Percentiles rank a stretch among this genome's conserved stretches.
These are phyloP conservation scores for Trissolcus brochymenae DNA, from an alignment of 2,888 invertebrate genomes.

Conservation along the genomic window DNA sequence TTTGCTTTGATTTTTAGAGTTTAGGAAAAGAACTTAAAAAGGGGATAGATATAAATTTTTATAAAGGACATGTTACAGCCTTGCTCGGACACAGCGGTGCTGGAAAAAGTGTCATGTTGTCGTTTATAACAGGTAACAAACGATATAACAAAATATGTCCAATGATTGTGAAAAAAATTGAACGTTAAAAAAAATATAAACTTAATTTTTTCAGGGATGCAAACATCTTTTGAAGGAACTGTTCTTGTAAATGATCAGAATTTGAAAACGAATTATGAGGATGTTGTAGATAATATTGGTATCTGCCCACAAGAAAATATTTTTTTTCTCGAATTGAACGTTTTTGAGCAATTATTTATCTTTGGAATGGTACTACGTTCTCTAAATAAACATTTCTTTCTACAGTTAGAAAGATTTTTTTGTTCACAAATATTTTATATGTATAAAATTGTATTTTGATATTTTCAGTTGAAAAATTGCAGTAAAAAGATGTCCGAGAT, in stretches of 20 bases:
- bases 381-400: too few species aligned
- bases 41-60: not conserved
- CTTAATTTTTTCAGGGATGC: slow-evolving; percentile 86
- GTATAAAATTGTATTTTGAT: too few species aligned
- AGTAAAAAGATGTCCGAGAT: slow-evolving; percentile 76
- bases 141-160: too few species aligned
- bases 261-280: slow-evolving; percentile 81
- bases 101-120: not conserved
- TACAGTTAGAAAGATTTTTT: too few species aligned
- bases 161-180: too few species aligned
- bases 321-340: slow-evolving; percentile 88
- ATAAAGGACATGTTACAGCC: not conserved
- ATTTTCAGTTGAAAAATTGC: slow-evolving; percentile 79
- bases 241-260: slow-evolving; percentile 85
- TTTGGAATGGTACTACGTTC: slow-evolving; percentile 86
- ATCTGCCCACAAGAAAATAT: slow-evolving; percentile 95
- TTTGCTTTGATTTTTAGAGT: too few species aligned
- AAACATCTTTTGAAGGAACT: slow-evolving; percentile 83
- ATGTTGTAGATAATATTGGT: slow-evolving; percentile 86
- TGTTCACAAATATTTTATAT: too few species aligned
- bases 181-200: too few species aligned
- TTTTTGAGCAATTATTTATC: slow-evolving; percentile 89
- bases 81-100: not conserved
- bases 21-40: not conserved
- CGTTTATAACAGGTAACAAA: not conserved